Evolutionary conservation across 2,888 invertebrate genomes (phyloP), one percentile per base, ranked within the genome.

Genomic region (Trilocha varians): DNA sequence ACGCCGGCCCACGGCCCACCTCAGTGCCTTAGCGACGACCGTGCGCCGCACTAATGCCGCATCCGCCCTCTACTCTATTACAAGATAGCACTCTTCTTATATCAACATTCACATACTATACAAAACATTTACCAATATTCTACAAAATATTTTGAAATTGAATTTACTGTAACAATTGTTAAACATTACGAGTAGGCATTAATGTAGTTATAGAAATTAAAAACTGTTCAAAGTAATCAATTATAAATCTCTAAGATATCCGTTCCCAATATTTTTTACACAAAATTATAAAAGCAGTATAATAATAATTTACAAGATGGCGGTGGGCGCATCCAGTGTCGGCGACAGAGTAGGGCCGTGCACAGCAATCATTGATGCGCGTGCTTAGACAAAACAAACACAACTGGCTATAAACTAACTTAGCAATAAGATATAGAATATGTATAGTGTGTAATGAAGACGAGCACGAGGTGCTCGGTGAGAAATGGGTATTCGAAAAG

Each of bases 401-500:
- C 78, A 74, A 78, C 69, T 75, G 83, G 84, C 84, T 83, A 82
- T 83, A 82, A 80, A 72, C 57, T 78, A 76, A 76, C 53, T 52
- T 79, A 79, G 71, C 37, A 14, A 25, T 80, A 79, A 80, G 70
- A 44, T 82, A 79, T 68, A 17, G n/a, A 48, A 57, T 73, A 77
- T 69, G 46, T 42, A 52, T 79, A 76, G 63, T 52, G 63, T 74
- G 63, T 59, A 51, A 41, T 18, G 35, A 37, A 55, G 59, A 72
- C 56, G 78, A 76, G 74, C 80, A 83, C 83, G 77, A 74, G 83
- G 83, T 83, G 83, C 68, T 80, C 73, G 73, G 73, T 62, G 65
- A 70, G 78, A 73, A 74, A 77, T 82, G 85, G 86, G 86, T 87
- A 87, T 87, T 83, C 86, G 80, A 85, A 78, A 87, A 86, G 86